Evolutionary conservation across 2,888 invertebrate genomes (phyloP).

Genomic region (Lepetodrilus schrolli): DNA sequence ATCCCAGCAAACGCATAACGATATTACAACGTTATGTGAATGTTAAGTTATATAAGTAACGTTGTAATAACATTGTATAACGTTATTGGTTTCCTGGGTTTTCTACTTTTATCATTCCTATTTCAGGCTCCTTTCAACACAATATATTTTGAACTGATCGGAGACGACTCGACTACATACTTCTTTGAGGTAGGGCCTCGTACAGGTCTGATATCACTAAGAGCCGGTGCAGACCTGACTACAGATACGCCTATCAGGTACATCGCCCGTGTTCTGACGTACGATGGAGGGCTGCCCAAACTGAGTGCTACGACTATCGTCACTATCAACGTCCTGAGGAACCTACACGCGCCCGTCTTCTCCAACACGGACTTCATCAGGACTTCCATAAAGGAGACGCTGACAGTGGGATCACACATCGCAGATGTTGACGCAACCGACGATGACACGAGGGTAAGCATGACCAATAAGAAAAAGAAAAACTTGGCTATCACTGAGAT

Average conservation of each 20-base stretch:
- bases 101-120: not conserved
- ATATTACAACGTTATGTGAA: not conserved
- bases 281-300: conserved; percentile 65
- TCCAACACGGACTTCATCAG: conserved; percentile 80
- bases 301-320: conserved; percentile 59
- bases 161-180: conserved; percentile 47
- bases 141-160: conserved; percentile 51
- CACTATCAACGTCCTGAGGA: conserved; percentile 53
- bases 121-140: conserved; percentile 50
- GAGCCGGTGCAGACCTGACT: conserved; percentile 49
- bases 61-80: not conserved
- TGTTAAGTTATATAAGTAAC: not conserved
- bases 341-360: conserved; percentile 52
- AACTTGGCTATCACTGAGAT: no score
- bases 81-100: not conserved
- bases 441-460: conserved; percentile 45
- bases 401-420: conserved; percentile 56
- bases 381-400: conserved; percentile 59
- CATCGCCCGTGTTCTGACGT: conserved; percentile 54
- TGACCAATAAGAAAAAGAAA: no score
- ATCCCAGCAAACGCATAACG: not conserved
- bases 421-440: conserved; percentile 55
- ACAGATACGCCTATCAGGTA: conserved; percentile 49
- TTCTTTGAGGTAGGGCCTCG: conserved; percentile 47
- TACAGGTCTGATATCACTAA: conserved; percentile 40